Evolutionary conservation across 2,113 vertebrate genomes (phyloP).

Genomic region (Alethe diademata): DNA sequence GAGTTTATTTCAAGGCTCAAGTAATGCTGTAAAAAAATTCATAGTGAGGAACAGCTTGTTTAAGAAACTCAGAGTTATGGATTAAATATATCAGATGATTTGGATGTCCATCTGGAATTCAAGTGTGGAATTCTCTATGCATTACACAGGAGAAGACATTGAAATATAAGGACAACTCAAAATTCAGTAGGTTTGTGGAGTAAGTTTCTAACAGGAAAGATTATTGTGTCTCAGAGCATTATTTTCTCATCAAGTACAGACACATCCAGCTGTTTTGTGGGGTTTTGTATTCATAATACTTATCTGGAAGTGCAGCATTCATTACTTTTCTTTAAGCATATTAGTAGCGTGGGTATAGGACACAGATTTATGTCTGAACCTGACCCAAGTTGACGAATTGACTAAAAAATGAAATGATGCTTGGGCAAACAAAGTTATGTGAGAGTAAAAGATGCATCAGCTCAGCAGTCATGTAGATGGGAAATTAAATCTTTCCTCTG

Average conservation of each 20-base stretch:
- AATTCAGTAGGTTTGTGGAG: conserved; percentile 11
- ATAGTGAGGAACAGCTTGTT: conserved; percentile 14
- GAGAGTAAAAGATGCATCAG: conserved; percentile 24
- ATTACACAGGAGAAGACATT: conserved; percentile 5
- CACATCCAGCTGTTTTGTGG: conserved; percentile 33
- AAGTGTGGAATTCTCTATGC: background rate
- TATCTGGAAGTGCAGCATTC: conserved; percentile 5
- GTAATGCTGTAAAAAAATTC: background rate
- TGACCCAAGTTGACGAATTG: background rate
- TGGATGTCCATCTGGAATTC: conserved; percentile 50
- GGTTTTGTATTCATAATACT: conserved; percentile 14
- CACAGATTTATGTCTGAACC: background rate
- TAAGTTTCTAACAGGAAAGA: conserved; percentile 50
- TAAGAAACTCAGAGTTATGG: conserved; percentile 23
- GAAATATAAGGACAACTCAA: conserved; percentile 32
- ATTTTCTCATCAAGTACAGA: conserved; percentile 3
- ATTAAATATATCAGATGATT: conserved; percentile 53
- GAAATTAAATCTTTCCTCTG: background rate
- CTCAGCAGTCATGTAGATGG: background rate
- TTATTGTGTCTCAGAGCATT: conserved; percentile 20
- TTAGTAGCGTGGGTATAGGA: conserved; percentile 23
- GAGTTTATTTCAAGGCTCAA: background rate
- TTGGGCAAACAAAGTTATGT: conserved; percentile 6
- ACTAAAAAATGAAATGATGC: conserved; percentile 24
- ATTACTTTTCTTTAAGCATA: conserved; percentile 40